Base-by-base conservation (phyloP, 2,797 vertebrate genomes). In the Megalops cyprinoides region DNA sequence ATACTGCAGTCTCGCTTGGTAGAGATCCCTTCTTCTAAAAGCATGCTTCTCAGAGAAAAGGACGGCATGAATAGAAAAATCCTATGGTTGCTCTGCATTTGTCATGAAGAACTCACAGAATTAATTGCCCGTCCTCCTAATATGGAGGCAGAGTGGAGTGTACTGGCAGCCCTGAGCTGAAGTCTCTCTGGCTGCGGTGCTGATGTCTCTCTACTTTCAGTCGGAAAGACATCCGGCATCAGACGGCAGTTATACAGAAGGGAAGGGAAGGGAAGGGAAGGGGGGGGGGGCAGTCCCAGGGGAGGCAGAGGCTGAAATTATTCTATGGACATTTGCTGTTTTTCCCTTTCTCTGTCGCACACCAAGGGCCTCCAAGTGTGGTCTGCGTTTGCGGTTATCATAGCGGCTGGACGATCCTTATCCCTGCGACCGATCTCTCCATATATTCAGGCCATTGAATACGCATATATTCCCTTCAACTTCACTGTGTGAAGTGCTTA, bases 251-350 rank as follows among this genome's bases (percentile, higher is more conserved):
- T 90, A 91, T 87, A 87, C 88, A 90, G 49, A 2, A 12, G 49
- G 49, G 49, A 18, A 12, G 49, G 49, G 53, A 8, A 20, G 53
- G 46, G 7, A 46, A 46, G 60, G 8, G 60, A 6, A n/a, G 10
- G 60, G 31, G 23, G 34, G 34, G 5, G 1, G 65, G 14, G 91
- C 89, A 91, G 91, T 93, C 93, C 92, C 92, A 9, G 86, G 93
- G 93, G 93, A 94, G 88, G 84, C 87, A 91, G 90, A 91, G 87
- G 89, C 90, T 94, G 92, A 92, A 94, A 94, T 95, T 92, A 94
- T 94, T 94, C 92, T 90, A 90, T 88, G 89, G 93, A 93, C 93
- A 92, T 90, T 91, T 88, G 85, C 88, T 88, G 87, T 79, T 85
- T 82, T 69, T n/a, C n/a, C n/a, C 65, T 69, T 85, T 78, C 88